Base-by-base conservation (phyloP, 2,888 invertebrate genomes). In the Dolomedes plantarius region DNA sequence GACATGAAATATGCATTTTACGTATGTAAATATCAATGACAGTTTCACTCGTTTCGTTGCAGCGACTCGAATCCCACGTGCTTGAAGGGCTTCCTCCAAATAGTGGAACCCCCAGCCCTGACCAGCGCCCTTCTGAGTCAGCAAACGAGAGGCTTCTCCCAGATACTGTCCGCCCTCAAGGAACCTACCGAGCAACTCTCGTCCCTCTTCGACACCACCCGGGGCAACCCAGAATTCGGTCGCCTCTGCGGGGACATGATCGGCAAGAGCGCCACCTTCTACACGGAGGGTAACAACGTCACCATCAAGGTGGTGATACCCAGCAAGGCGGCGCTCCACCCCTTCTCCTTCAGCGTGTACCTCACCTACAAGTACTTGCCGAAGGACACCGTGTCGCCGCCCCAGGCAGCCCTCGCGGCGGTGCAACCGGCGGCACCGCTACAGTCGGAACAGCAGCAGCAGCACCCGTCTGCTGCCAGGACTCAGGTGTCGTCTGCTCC, bases 261-360 rank as follows among this genome's bases (percentile, higher is more conserved):
- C n/a, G 87, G 88, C 6, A 81, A 80, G 31, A 87, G 83, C 36
- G 87, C 87, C 36, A 83, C 83, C 3, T 88, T 79, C 71, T 88
- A 68, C 68, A 86, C 88, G 91, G 96, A 96, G 92, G 95, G 95
- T 11, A 93, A 94, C 89, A 95, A 95, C 89, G 94, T 96, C 89
- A 95, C 95, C 91, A 93, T 96, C 91, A 95, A 95, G 7, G 92
- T 96, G 11, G 83, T 85, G n/a, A 90, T 91, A 90, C 90, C 88
- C 77, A 91, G 82, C 95, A 96, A 91, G 94, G 94, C 90, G 94
- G 94, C 90, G 94, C 95, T 93, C 95, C 95, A 88, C 72, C 87
- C 86, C 36, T 87, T 81, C 27, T 88, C 90, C 16, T 90, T 90
- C 82, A 89, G 89, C 93, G 95, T 96, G 92, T 95, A 95, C 92